These are phyloP conservation scores for Phaethon lepturus DNA, from an alignment of 2,113 vertebrate species.

Conservation along the genomic window DNA sequence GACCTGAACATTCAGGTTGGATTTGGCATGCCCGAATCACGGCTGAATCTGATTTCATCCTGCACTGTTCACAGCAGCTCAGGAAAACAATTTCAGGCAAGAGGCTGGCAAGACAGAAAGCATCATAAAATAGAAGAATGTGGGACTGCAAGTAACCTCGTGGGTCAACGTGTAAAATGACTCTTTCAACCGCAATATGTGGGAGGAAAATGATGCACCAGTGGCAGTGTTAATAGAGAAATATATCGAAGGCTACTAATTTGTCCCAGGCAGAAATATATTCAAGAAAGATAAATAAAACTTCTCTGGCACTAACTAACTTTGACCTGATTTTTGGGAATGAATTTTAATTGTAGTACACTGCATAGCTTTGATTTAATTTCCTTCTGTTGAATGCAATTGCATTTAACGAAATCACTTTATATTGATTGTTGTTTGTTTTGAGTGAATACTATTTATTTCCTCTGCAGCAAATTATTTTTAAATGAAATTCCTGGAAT, in stretches of 20 bases:
- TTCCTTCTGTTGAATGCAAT: constrained; percentile 8
- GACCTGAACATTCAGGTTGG: not conserved
- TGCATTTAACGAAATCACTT: constrained; percentile 47
- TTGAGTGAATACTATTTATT: constrained; percentile 17
- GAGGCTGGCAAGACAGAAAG: not conserved
- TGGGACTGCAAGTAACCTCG: not conserved
- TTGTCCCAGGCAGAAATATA: not conserved
- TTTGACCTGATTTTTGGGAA: constrained; percentile 3
- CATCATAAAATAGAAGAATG: not conserved
- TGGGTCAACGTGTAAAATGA: not conserved
- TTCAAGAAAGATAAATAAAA: constrained; percentile 29
- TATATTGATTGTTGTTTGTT: constrained; percentile 36
- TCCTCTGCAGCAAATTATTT: constrained; percentile 52
- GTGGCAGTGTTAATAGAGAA: not conserved
- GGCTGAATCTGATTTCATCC: not conserved
- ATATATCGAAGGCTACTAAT: not conserved
- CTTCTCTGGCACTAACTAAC: constrained; percentile 21
- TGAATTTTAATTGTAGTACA: constrained; percentile 43
- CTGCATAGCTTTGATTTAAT: constrained; percentile 40
- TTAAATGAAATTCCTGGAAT: constrained; percentile 57
- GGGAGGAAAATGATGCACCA: not conserved
- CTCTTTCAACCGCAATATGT: not conserved
- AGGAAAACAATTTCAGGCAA: not conserved
- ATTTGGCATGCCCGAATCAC: not conserved
- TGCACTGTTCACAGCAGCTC: not conserved